Base-by-base conservation (phyloP, 2,113 vertebrate genomes). In the Equus przewalskii region DNA sequence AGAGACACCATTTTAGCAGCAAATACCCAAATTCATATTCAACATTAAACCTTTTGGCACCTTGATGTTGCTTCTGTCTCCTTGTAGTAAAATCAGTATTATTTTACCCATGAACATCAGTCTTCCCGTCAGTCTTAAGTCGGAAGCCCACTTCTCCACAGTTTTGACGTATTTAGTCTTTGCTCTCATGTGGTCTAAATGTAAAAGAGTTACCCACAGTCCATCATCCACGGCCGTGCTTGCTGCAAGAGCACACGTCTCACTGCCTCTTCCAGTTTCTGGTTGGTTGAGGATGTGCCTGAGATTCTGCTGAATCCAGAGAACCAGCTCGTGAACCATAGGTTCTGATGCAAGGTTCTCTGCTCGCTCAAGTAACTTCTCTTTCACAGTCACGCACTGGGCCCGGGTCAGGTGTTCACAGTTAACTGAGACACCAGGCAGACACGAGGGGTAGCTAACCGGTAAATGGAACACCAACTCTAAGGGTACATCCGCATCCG, bases 161-260 rank as follows among this genome's bases (percentile, higher is more conserved):
- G 98, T 98, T 98, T 95, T 99, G 96, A 99, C 95, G 41, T 99
- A 99, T 98, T 99, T 99, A 83, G 97, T 97, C 98, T 98, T 99
- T 13, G 99, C 98, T 98, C 99, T 99, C 99, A 99, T 99, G 97
- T 99, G 99, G 98, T 99, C 99, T 97, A 99, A 98, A 98, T 98
- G 99, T 97, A 99, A 95, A 96, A 99, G 98, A 18, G 98, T 95
- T 51, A 97, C 98, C 99, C 99, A 99, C 60, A 97, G 44, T 73
- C 93, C 98, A 33, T 98, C 98, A 56, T 98, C 98, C 67, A 41
- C 56, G 18, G 96, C 10, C 24, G 21, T 2, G 82, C 75, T 96
- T 64, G 83, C 56, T 86, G 98, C 96, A 46, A 82, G 98, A 98
- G 94, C 56, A 81, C 51, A 65, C 89, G 93, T 92, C 92, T 92